Base-by-base conservation (phyloP, 2,888 invertebrate species). In the Meloe dianella region DNA sequence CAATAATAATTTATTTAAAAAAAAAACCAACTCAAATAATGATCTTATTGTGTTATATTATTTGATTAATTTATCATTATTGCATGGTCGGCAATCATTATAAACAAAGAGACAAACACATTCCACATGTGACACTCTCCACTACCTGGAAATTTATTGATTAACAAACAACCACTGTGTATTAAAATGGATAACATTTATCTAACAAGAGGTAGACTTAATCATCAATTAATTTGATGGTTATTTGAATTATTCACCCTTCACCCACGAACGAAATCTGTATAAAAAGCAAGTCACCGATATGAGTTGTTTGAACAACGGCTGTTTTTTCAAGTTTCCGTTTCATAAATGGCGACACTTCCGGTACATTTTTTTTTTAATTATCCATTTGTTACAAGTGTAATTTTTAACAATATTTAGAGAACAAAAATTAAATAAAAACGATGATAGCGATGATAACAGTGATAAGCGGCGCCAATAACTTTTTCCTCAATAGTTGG, bases 291-390 rank as follows among this genome's bases (percentile, higher is more conserved):
- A 72, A 74, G 74, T 74, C 74, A 74, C 66, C 56, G 51, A 64
- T 67, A 69, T 69, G 66, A 68, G 69, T 68, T 69, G 66, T 71
- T 66, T 63, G 66, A 73, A 68, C 63, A 71, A 67, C 72, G 72
- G 54, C 63, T 57, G n/a, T n/a, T n/a, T n/a, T 70, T 69, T 70
- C 63, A 71, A 71, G 24, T 72, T 73, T 74, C 74, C 74, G 74
- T 71, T 73, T 70, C n/a, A 51, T 14, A 69, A 70, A 67, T 67
- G 68, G 68, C 63, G 64, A 68, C 51, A 68, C 69, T 68, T 74
- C 74, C 74, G 73, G 74, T 64, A 56, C 1, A 54, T 54, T 54
- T 27, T 54, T 54, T 54, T 54, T 27, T 54, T 54, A 54, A 54
- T 54, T 54, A 24, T 12, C 9, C 47, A 20, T 22, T 2, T 47